Percentiles rank a stretch among this genome's conserved stretches.
These are phyloP conservation scores for Nesospiza acunhae DNA, from an alignment of 2,113 vertebrate species.

Conservation along the genomic window DNA sequence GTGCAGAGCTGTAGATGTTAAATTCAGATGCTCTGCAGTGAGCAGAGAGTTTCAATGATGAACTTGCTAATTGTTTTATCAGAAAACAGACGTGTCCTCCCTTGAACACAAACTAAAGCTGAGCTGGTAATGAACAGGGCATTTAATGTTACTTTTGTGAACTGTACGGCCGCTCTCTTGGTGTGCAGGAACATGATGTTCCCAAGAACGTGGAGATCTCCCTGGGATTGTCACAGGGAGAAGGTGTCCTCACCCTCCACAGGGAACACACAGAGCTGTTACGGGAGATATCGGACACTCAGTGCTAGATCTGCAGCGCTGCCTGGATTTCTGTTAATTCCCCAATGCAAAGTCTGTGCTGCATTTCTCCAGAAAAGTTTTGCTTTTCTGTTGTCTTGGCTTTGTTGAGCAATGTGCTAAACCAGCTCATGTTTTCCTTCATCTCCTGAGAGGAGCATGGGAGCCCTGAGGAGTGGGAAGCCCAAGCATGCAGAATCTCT, in stretches of 20 bases:
- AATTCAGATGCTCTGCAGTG: background rate
- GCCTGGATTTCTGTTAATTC: fast-evolving
- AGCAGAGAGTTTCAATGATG: background rate
- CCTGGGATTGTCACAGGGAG: background rate
- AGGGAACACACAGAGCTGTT: fast-evolving
- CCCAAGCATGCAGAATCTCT: background rate
- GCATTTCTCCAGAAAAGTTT: background rate
- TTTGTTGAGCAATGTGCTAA: background rate
- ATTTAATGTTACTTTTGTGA: background rate
- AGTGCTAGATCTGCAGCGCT: background rate
- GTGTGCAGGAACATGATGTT: background rate
- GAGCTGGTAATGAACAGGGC: background rate
- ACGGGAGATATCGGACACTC: fast-evolving
- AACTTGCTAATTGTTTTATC: background rate
- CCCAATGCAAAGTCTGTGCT: background rate
- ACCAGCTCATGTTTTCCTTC: background rate
- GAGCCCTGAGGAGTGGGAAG: background rate
- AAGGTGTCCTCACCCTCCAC: background rate
- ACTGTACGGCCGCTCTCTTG: fast-evolving
- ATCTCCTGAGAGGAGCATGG: background rate
- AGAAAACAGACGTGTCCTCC: background rate
- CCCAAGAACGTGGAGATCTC: background rate
- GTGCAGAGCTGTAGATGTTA: background rate
- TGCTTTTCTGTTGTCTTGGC: background rate
- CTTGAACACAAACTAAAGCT: background rate